These are phyloP conservation scores for Cephalotes varians DNA, from an alignment of 2,888 invertebrate genomes.

Conservation along the genomic window DNA sequence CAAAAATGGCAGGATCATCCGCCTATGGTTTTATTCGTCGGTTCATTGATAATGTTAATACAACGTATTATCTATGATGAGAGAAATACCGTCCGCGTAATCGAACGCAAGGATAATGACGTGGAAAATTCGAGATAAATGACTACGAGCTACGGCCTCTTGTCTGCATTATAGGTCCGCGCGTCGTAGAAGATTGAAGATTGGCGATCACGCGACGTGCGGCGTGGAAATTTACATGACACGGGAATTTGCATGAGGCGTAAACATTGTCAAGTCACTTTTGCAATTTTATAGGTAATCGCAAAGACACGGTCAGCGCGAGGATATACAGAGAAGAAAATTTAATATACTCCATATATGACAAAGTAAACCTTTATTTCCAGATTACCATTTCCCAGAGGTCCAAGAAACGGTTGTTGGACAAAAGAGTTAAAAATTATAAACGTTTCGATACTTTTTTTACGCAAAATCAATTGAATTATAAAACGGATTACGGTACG, in stretches of 20 bases:
- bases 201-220: constrained; percentile 48
- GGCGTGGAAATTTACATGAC: constrained; percentile 49
- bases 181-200: constrained; percentile 52
- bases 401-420: neutral
- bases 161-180: constrained; percentile 46
- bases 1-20: constrained; percentile 3
- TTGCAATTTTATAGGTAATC: constrained; percentile 32
- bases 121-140: constrained; percentile 54
- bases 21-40: neutral
- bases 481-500: neutral
- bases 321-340: neutral
- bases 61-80: constrained; percentile 35
- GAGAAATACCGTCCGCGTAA: constrained; percentile 41
- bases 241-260: constrained; percentile 50
- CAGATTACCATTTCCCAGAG: neutral
- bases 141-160: constrained; percentile 47
- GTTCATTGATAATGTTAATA: constrained; percentile 46
- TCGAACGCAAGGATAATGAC: constrained; percentile 51
- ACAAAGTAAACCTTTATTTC: neutral
- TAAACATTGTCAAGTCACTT: constrained; percentile 51
- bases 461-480: neutral
- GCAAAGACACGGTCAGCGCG: neutral
- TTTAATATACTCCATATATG: neutral
- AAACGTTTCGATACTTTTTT: neutral
- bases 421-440: neutral